These are phyloP conservation scores for Circaetus cinerascens DNA, from an alignment of 2,113 vertebrate genomes.

Conservation along the genomic window DNA sequence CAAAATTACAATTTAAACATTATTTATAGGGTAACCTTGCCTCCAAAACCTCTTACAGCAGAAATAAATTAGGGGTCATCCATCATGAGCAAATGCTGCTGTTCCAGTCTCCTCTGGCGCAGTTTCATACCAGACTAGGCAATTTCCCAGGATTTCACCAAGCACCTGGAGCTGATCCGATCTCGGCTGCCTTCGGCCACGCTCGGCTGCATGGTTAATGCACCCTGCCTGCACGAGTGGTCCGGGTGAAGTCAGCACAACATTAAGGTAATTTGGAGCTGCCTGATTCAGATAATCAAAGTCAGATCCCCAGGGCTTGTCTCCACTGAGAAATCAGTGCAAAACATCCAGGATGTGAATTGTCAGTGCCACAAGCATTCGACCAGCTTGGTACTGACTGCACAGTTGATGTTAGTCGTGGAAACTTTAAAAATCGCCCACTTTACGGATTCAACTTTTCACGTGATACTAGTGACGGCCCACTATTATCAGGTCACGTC, in stretches of 20 bases:
- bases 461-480: too few relatives aligned
- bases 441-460: too few relatives aligned
- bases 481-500: too few relatives aligned
- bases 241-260: background rate
- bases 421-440: too few relatives aligned
- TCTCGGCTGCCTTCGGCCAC: background rate
- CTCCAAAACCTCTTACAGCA: background rate
- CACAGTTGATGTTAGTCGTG: too few relatives aligned
- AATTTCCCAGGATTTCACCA: background rate
- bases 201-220: background rate
- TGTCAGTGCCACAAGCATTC: background rate
- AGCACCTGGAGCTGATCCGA: background rate
- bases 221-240: background rate
- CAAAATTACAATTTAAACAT: background rate
- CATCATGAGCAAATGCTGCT: background rate
- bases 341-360: background rate
- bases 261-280: background rate
- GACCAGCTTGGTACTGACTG: too few relatives aligned
- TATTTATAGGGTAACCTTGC: background rate
- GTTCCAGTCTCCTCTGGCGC: background rate
- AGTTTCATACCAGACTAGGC: background rate
- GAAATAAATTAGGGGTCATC: conserved; percentile 17
- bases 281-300: background rate
- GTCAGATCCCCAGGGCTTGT: background rate
- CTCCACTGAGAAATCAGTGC: background rate